Percentiles rank a stretch among this genome's conserved stretches.
These are phyloP conservation scores for Hylomyscus alleni DNA, from an alignment of 2,797 vertebrate genomes.

Conservation along the genomic window DNA sequence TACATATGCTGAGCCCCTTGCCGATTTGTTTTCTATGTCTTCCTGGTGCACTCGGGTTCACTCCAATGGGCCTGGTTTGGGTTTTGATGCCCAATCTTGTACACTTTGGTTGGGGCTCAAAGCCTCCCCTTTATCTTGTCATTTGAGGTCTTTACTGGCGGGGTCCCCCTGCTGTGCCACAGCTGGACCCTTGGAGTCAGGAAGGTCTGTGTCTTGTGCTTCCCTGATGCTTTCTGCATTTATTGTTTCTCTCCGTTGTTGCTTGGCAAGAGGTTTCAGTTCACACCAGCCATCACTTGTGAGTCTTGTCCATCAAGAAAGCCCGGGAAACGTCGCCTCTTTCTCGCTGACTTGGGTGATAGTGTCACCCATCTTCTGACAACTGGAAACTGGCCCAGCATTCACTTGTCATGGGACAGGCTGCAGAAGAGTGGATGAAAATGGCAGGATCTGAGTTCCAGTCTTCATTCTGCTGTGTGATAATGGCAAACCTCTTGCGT, in stretches of 20 bases:
- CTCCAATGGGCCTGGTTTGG: neutral
- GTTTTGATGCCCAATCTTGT: neutral
- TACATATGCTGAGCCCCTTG: neutral
- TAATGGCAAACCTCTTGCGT: neutral
- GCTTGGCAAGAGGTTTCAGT: neutral
- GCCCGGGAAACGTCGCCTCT: neutral
- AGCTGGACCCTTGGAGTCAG: too few species aligned
- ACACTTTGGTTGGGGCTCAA: neutral
- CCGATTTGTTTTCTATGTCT: neutral
- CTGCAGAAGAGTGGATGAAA: fast-evolving
- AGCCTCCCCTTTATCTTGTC: neutral
- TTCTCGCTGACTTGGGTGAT: neutral
- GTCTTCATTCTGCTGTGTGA: constrained; percentile 4
- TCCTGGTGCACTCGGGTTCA: neutral
- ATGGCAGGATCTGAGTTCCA: neutral
- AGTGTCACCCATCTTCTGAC: neutral
- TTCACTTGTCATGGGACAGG: neutral
- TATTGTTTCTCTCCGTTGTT: neutral
- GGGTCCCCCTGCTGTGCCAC: neutral
- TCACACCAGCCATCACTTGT: neutral
- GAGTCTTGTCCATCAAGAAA: neutral
- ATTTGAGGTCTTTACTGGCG: neutral
- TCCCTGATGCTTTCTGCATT: neutral
- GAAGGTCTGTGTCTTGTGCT: neutral
- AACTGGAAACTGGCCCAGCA: neutral